Evolutionary conservation across 35 echinoderm and acorn worm genomes (phyloP), one percentile per base, ranked within the genome.

Genomic region (Antedon bifida): DNA sequence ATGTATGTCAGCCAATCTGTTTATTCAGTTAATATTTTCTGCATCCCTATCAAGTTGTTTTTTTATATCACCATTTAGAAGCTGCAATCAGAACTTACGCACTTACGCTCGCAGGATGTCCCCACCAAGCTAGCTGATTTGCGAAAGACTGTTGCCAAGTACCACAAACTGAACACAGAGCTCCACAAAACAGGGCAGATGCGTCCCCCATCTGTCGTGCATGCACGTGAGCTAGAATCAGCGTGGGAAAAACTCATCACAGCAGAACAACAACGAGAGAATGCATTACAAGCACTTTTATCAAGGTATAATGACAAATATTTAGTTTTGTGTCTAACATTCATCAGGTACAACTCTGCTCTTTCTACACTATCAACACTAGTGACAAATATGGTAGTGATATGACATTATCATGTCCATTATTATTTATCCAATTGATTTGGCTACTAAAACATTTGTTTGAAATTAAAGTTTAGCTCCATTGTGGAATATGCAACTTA

Each of bases 261-360:
- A 82, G 87, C 91, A 26, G 84, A 92, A 80, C 88, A 99, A 86
- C 90, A 99, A 77, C 42, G 95, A 78, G 95, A 92, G 7, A 92
- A 90, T 79, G 86, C 90, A 34, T 91, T 99, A 4, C 77, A 90
- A 32, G 86, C 88, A 30, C 88, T 36, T 36, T 36, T 80, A 36
- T 34, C 78, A 29, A 80, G 29, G 78, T 80, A 80, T 21, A 30
- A 80, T 29, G 16, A 35, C 12, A 78, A 31, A 31, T 32, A 35
- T 31, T 32, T 78, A 31, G n/a, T 75, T 32, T 32, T 75, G 12
- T 29, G 74, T 29, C n/a, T 29, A 8, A 9, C 26, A n/a, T n/a
- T n/a, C n/a, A n/a, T n/a, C n/a, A n/a, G n/a, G n/a, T n/a, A n/a
- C n/a, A n/a, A n/a, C n/a, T n/a, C n/a, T n/a, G n/a, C n/a, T n/a